phyloP scores from a whole-genome alignment of 1,140 invertebrate genomes.

The Aphaenogaster rudis region DNA sequence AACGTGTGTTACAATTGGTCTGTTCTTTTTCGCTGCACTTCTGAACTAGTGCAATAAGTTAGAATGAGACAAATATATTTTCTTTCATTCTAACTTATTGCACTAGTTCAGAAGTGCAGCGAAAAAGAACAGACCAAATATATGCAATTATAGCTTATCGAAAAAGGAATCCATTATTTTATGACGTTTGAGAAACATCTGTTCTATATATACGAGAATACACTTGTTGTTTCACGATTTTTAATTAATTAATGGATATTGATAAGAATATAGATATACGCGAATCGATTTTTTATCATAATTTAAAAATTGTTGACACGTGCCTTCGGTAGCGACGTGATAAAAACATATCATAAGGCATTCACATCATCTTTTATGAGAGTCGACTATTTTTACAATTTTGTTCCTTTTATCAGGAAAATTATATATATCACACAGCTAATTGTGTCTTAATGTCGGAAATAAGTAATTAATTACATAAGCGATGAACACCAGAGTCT shows the following conservation, averaged over 20 bases:
- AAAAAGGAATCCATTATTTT: not conserved
- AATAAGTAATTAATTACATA: slow-evolving; percentile 1
- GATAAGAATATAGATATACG: not conserved
- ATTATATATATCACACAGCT: not conserved
- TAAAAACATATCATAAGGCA: not conserved
- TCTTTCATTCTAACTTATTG: too few species aligned
- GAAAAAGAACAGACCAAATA: not conserved
- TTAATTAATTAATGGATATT: not conserved
- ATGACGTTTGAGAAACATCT: not conserved
- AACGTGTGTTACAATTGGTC: not conserved
- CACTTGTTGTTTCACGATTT: not conserved
- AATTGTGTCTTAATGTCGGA: not conserved
- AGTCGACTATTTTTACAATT: not conserved
- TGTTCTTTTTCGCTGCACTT: too few species aligned
- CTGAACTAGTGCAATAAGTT: too few species aligned
- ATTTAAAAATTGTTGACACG: not conserved
- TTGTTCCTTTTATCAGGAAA: not conserved
- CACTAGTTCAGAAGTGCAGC: too few species aligned
- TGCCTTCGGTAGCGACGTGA: not conserved
- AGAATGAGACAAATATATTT: too few species aligned
- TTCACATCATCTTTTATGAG: not conserved
- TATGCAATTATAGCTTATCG: not conserved
- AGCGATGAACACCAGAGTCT: not conserved
- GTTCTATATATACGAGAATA: not conserved
- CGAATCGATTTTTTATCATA: not conserved